phyloP scores from a whole-genome alignment of 2,888 invertebrate species.

The Atethmia centrago region DNA sequence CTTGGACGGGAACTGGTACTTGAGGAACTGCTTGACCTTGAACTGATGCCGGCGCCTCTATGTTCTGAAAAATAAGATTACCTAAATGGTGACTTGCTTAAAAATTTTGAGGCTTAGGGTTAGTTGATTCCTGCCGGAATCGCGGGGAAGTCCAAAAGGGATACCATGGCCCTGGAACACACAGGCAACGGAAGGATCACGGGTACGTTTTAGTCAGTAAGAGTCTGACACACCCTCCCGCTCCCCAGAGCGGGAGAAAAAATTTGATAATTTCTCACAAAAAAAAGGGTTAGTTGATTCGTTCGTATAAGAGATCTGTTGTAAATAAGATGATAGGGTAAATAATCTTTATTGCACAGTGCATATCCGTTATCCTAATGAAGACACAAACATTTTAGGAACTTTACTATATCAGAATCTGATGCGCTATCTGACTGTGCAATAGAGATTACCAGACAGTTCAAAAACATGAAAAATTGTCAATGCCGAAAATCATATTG shows the following conservation, averaged over 20 bases:
- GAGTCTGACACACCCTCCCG: too few relatives aligned
- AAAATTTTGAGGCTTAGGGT: not conserved
- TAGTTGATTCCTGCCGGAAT: too few relatives aligned
- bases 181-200: too few relatives aligned
- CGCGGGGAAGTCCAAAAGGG: too few relatives aligned
- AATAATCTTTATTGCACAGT: not conserved
- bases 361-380: not conserved
- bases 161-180: too few relatives aligned
- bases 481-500: not conserved
- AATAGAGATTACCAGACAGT: not conserved
- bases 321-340: not conserved
- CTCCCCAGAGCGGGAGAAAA: too few relatives aligned
- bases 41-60: constrained; percentile 68
- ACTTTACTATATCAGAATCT: not conserved
- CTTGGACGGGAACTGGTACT: constrained; percentile 50
- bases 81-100: not conserved
- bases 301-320: not conserved
- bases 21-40: constrained; percentile 33
- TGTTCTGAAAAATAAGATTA: constrained; percentile 65
- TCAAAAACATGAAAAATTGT: not conserved
- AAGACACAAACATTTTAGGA: not conserved
- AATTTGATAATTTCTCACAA: too few relatives aligned
- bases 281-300: too few relatives aligned
- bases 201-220: too few relatives aligned
- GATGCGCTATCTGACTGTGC: not conserved